A percentile compares a stretch with the other conserved stretches of the same genome.
These are phyloP conservation scores for Hypotaenidia okinawae DNA, from an alignment of 2,797 vertebrate genomes.

Conservation along the genomic window DNA sequence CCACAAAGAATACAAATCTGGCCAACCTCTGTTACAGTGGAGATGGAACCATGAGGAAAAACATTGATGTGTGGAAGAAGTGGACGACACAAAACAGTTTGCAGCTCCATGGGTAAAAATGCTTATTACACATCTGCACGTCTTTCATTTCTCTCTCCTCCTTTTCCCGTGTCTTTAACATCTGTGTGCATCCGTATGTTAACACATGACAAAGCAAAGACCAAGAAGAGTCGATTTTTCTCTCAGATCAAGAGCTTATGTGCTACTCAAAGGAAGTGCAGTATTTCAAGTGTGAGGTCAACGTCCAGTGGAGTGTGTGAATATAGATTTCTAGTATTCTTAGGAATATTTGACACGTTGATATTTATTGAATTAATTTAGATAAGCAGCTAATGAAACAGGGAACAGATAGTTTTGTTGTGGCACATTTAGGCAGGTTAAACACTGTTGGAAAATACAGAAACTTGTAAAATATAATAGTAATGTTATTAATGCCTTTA, in stretches of 20 bases:
- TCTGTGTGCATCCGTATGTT: neutral
- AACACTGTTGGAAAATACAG: neutral
- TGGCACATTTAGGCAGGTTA: neutral
- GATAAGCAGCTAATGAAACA: neutral
- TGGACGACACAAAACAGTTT: constrained; percentile 97
- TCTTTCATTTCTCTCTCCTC: neutral
- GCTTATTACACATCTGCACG: neutral
- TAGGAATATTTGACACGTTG: neutral
- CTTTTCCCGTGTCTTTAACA: neutral
- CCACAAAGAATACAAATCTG: neutral
- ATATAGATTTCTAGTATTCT: neutral
- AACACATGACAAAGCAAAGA: neutral
- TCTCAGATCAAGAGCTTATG: neutral
- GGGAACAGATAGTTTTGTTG: neutral
- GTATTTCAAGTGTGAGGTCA: neutral
- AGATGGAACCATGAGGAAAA: constrained; percentile 98
- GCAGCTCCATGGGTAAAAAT: constrained; percentile 93
- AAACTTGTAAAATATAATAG: neutral
- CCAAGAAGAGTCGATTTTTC: neutral
- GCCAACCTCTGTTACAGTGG: constrained; percentile 80
- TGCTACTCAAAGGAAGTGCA: neutral
- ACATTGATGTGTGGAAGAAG: constrained; percentile 98
- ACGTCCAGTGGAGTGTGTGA: neutral
- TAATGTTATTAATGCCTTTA: neutral
- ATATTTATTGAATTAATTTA: neutral